Base-by-base conservation (phyloP, 2,797 vertebrate species). In the Melanotaenia pygmaea region DNA sequence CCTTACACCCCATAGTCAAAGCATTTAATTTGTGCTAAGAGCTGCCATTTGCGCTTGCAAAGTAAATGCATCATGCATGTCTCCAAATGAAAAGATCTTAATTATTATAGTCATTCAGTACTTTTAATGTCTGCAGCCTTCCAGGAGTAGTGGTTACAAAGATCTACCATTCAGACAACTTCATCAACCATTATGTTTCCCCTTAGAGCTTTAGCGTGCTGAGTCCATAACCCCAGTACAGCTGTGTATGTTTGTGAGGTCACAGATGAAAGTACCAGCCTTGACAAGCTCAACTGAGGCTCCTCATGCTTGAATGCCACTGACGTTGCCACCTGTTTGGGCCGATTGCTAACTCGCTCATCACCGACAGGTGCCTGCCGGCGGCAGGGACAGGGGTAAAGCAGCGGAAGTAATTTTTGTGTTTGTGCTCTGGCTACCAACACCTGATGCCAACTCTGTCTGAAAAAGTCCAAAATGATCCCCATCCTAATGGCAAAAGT, bases 311-410 rank as follows among this genome's bases (percentile, higher is more conserved):
- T 76, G 84, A 86, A 73, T 70, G 86, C 79, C 83, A 75, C 77
- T 40, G 79, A 77, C 72, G 65, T 77, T 26, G 78, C 85, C 89
- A 90, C 89, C 91, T 86, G 89, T 86, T 84, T 65, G 72, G 80
- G 76, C 79, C 77, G 84, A 87, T 88, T 88, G 81, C 76, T 80
- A 84, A 87, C 85, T 81, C 56, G 45, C 75, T 83, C 70, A 10
- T 85, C 82, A 66, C 74, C 22, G 70, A 79, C 86, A 80, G 83
- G 78, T 83, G 84, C 81, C 81, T 67, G 78, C 72, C 34, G 59
- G 86, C 80, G 61, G 64, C 66, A 37, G 69, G 64, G 79, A 53
- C 73, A 14, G 68, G 64, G 70, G 70, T 26, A 50, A 56, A 67
- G 71, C 32, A 10, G 88, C 24, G 65, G 85, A 89, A 91, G 80